Evolutionary conservation across 2,888 invertebrate genomes (phyloP), one percentile per base, ranked within the genome.

Genomic region (Pilophorus perplexus): DNA sequence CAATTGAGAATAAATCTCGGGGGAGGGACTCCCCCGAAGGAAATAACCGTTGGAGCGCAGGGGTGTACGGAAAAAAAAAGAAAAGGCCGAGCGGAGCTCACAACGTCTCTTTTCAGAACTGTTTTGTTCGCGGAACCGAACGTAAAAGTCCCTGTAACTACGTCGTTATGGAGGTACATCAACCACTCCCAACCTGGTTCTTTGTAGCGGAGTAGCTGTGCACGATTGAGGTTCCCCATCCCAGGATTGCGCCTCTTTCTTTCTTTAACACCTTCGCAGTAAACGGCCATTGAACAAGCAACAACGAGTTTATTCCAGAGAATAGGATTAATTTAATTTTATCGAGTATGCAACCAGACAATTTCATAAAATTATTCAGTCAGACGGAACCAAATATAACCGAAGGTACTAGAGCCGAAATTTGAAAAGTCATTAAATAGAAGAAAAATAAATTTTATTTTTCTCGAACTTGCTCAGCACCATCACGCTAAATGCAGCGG

Each of bases 1-100:
- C 52, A 52, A 52, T 52, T 52, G 52, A 28, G 52, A 52, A 52
- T 52, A 52, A 52, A 52, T 52, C 52, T 52, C 16, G 28, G 28
- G 16, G 28, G 16, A 28, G 52, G 12, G 28, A 5, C 27, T 33
- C 28, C 18, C 5, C 23, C n/a, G 10, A 52, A 28, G 28, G 52
- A 52, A 50, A 52, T 52, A 52, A 52, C 25, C 27, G 14, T 16
- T 28, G 18, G 28, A 25, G 16, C 16, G 16, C 18, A 1, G 2
- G 27, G 2, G 33, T 33, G 33, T 6, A 12, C n/a, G 12, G 33
- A 33, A 33, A 12, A 33, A 33, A 10, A 50, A 4, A 18, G 52
- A 10, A 3, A n/a, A 12, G 52, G 28, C 1, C 2, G 8, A 18
- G n/a, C 8, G 16, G 28, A 27, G n/a, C 23, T 50, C 27, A 14